phyloP scores from a whole-genome alignment of 2,113 vertebrate species.

The Gracilinanus agilis region DNA sequence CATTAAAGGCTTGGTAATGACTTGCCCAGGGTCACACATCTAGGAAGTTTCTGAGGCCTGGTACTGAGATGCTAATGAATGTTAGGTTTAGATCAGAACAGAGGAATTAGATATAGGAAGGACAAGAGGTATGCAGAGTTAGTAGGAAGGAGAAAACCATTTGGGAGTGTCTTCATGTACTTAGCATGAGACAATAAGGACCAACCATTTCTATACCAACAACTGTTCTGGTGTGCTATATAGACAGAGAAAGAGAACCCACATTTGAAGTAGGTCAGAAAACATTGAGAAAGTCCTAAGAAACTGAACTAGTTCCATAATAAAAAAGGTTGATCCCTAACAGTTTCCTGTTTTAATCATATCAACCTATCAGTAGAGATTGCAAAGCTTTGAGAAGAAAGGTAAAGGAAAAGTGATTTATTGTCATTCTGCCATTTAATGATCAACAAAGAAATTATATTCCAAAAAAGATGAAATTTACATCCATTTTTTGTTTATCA shows the following conservation, averaged over 20 bases:
- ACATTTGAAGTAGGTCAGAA: slow-evolving; percentile 29
- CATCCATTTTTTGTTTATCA: slow-evolving; percentile 72
- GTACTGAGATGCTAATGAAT: too few relatives aligned
- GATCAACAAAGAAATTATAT: slow-evolving; percentile 72
- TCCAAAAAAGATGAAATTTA: slow-evolving; percentile 64
- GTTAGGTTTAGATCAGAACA: background rate
- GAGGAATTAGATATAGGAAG: background rate
- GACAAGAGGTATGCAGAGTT: background rate
- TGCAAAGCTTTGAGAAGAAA: background rate
- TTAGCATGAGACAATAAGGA: background rate
- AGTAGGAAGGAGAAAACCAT: background rate
- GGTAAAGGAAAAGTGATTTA: slow-evolving; percentile 46
- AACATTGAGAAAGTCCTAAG: slow-evolving; percentile 8
- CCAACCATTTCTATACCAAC: background rate
- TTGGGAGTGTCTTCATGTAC: too few relatives aligned
- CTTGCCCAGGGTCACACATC: too few relatives aligned
- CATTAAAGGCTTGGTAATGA: too few relatives aligned
- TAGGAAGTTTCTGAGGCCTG: too few relatives aligned
- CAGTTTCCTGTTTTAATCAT: slow-evolving; percentile 34
- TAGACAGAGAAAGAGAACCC: background rate
- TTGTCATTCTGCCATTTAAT: slow-evolving; percentile 69
- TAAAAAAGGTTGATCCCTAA: slow-evolving; percentile 33
- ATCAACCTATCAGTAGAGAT: slow-evolving; percentile 41
- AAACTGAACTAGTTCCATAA: background rate
- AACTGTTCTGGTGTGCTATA: background rate